phyloP scores from a whole-genome alignment of 2,113 vertebrate species.

The Albula glossodonta region DNA sequence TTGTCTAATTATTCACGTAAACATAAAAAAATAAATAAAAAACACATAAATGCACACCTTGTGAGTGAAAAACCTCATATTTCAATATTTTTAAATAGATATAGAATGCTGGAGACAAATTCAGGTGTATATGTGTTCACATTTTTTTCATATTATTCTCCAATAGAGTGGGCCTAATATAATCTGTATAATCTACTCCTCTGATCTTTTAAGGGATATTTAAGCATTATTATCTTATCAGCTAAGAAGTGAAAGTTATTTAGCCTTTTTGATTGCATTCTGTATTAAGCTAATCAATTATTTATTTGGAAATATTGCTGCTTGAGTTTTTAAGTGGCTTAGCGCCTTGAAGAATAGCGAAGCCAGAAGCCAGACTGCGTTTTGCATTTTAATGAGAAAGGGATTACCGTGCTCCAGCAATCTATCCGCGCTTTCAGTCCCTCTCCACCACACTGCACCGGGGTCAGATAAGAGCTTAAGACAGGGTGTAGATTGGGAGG shows the following conservation, averaged over 20 bases:
- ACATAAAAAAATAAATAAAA: too few relatives aligned
- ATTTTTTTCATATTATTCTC: not conserved
- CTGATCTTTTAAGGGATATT: not conserved
- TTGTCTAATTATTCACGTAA: too few relatives aligned
- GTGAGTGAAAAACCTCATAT: not conserved
- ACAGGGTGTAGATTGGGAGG: too few relatives aligned
- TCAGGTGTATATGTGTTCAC: slow-evolving; percentile 59
- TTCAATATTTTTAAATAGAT: slow-evolving; percentile 20
- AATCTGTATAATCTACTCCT: not conserved
- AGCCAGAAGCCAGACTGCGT: too few relatives aligned
- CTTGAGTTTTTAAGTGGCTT: too few relatives aligned
- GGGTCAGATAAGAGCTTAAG: too few relatives aligned
- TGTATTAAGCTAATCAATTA: not conserved
- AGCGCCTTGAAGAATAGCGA: too few relatives aligned
- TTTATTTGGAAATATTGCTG: not conserved
- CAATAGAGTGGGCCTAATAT: slow-evolving; percentile 2
- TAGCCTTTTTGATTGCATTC: not conserved
- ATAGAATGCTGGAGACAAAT: slow-evolving; percentile 79
- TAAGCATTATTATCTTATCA: not conserved
- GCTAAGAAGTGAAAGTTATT: not conserved
- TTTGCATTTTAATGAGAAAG: not conserved
- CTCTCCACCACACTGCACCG: too few relatives aligned
- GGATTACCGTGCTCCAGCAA: too few relatives aligned
- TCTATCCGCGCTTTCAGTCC: too few relatives aligned
- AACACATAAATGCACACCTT: too few relatives aligned